Conservation (phyloP, 2,797 vertebrate species). For the Aeoliscus strigatus region DNA sequence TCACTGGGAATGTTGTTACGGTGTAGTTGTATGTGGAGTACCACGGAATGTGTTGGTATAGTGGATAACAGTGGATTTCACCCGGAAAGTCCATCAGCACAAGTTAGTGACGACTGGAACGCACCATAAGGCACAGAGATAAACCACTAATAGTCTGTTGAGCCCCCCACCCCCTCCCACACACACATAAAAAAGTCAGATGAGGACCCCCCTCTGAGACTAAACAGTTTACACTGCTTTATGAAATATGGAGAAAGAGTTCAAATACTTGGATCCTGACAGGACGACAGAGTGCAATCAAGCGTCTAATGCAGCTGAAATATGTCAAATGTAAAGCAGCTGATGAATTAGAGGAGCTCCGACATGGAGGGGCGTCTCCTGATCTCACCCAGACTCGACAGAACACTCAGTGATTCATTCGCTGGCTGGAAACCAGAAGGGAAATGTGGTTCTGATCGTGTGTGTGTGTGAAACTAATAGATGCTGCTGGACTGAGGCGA, state of each 20-base stretch:
- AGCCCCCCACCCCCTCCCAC: conserved; percentile 43
- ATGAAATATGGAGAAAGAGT: conserved; percentile 71
- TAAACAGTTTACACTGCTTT: conserved; percentile 76
- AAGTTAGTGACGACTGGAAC: too few species aligned
- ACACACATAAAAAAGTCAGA: conserved; percentile 58
- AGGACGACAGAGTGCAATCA: too few species aligned
- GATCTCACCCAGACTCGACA: conserved; percentile 64
- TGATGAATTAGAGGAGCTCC: conserved; percentile 5
- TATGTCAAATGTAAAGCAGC: conserved; percentile 23
- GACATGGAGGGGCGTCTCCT: conserved; percentile 15
- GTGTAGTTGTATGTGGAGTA: too few species aligned
- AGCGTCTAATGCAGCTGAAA: conserved; percentile 31
- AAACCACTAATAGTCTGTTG: background rate
- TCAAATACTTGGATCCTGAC: conserved; percentile 50
- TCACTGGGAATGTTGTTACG: too few species aligned
- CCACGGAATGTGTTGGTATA: too few species aligned
- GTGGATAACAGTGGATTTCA: too few species aligned
- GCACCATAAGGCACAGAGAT: too few species aligned
- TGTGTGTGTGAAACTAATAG: conserved; percentile 6
- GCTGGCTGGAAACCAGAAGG: conserved; percentile 49
- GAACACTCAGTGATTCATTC: conserved; percentile 48
- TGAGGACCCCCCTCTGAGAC: conserved; percentile 62
- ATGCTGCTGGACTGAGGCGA: conserved; percentile 5
- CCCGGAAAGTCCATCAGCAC: too few species aligned
- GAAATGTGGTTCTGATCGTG: conserved; percentile 71